A percentile compares a stretch with the other conserved stretches of the same genome.
Evolutionary conservation across 2,113 vertebrate species (phyloP).

Genomic region (Pogonocichla stellata): DNA sequence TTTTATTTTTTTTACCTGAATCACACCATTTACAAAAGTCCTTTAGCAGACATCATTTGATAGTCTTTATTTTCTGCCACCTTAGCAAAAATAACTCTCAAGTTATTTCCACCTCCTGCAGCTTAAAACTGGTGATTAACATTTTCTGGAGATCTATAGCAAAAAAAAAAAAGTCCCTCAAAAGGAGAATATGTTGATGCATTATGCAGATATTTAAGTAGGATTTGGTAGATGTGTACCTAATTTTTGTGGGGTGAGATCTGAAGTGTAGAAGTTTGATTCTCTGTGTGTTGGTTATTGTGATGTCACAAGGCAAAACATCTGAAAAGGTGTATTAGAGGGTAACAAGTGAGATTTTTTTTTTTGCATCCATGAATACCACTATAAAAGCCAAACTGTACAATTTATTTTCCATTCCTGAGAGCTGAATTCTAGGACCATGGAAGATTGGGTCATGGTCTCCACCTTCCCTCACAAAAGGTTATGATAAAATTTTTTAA

Average conservation of each 20-base stretch:
- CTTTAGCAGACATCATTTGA: neutral
- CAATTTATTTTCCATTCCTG: neutral
- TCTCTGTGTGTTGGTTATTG: neutral
- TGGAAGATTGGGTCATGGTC: neutral
- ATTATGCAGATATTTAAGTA: neutral
- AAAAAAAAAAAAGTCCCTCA: neutral
- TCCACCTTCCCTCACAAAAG: neutral
- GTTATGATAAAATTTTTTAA: neutral
- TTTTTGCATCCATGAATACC: neutral
- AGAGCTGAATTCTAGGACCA: neutral
- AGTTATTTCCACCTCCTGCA: constrained; percentile 9
- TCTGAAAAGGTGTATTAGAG: neutral
- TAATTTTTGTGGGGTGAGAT: neutral
- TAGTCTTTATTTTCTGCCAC: neutral
- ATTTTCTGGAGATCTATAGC: neutral
- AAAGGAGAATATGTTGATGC: neutral
- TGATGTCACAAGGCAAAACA: neutral
- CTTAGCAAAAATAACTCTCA: neutral
- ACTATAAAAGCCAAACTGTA: neutral
- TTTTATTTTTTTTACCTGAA: neutral
- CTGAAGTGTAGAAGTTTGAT: neutral
- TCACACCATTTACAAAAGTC: neutral
- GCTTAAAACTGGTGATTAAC: neutral
- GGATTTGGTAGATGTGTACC: neutral
- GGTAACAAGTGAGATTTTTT: neutral